phyloP scores from a whole-genome alignment of 2,797 vertebrate species.

The Fistularia commersonii region DNA sequence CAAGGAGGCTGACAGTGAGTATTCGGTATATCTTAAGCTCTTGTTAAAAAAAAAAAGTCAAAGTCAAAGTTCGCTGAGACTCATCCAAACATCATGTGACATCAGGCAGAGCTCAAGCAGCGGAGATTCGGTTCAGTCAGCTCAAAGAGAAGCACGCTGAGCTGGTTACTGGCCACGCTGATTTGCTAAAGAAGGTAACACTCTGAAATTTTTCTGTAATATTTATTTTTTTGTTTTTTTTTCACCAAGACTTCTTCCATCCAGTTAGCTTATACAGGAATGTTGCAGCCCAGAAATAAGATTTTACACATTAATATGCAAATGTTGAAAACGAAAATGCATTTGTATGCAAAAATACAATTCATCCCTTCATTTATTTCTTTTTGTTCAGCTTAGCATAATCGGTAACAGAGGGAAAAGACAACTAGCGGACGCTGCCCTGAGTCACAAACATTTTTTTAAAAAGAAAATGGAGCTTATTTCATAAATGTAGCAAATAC shows the following conservation, averaged over 20 bases:
- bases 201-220: neutral
- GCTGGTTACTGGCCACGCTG: conserved; percentile 90
- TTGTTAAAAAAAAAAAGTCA: accelerated
- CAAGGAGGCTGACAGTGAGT: conserved; percentile 90
- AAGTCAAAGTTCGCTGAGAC: neutral
- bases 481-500: no score
- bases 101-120: conserved; percentile 87
- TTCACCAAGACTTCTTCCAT: no score
- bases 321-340: no score
- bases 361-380: no score
- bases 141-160: conserved; percentile 95
- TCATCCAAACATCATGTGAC: neutral
- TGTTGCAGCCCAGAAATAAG: no score
- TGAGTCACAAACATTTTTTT: no score
- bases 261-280: neutral
- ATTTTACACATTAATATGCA: no score
- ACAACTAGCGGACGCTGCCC: no score
- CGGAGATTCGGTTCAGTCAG: conserved; percentile 87
- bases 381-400: neutral
- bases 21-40: accelerated
- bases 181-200: conserved; percentile 88
- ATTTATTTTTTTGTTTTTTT: no score
- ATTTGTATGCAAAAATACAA: no score
- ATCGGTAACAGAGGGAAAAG: no score
- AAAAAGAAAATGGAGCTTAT: no score